These are phyloP conservation scores for Scelioninae gen. 2 DNA, from an alignment of 2,888 invertebrate species.

Conservation along the genomic window DNA sequence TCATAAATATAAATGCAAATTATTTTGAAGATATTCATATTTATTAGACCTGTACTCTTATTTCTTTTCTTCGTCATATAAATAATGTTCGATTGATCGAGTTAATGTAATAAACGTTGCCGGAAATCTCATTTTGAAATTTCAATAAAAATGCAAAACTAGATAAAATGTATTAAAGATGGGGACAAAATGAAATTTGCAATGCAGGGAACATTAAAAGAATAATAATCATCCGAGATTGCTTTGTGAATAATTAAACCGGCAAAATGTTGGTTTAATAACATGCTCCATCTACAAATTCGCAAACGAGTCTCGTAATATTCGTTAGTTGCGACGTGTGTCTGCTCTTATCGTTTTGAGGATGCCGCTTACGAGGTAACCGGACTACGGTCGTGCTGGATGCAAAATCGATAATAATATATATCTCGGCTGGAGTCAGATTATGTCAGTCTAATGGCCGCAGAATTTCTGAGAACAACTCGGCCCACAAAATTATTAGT, in stretches of 20 bases:
- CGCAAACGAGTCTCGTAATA: conserved; percentile 56
- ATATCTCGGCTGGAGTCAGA: conserved; percentile 55
- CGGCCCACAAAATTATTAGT: conserved; percentile 48
- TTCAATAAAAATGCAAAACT: too few species aligned
- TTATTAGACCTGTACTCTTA: too few species aligned
- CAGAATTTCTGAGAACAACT: conserved; percentile 50
- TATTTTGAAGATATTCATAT: too few species aligned
- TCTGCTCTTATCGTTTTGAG: conserved; percentile 60
- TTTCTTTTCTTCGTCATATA: too few species aligned
- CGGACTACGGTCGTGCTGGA: conserved; percentile 58
- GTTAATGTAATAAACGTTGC: too few species aligned
- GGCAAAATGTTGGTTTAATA: conserved; percentile 54
- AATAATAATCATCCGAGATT: too few species aligned
- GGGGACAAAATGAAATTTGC: too few species aligned
- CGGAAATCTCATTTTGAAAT: too few species aligned
- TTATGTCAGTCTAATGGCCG: conserved; percentile 58
- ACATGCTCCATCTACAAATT: conserved; percentile 53
- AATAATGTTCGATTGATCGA: too few species aligned
- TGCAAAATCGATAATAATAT: conserved; percentile 60
- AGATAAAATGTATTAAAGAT: too few species aligned
- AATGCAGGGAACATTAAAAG: too few species aligned
- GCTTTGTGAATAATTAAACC: conserved; percentile 46
- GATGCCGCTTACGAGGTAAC: conserved; percentile 58
- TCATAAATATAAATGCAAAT: too few species aligned
- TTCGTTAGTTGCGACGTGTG: conserved; percentile 58